Conservation (phyloP, 2,113 vertebrate genomes). For the Brachyhypopomus occidentalis region DNA sequence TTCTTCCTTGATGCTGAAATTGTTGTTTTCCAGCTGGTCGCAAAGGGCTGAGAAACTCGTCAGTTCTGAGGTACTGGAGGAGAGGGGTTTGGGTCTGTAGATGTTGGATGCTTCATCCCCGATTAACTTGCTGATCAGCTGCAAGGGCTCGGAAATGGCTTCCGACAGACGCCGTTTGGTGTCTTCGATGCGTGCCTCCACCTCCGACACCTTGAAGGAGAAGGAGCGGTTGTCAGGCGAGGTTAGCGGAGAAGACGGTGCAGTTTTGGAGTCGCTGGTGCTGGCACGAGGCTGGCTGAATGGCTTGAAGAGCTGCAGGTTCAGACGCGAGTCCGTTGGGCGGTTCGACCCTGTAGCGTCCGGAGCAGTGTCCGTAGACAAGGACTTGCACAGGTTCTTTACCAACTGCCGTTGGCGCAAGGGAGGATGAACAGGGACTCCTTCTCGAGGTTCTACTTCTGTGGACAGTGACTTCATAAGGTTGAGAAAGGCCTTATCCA, state of each 20-base stretch:
- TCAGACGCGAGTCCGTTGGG: conserved; percentile 87
- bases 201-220: conserved; percentile 94
- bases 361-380: conserved; percentile 89
- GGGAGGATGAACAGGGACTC: conserved; percentile 67
- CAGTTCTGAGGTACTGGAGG: conserved; percentile 92
- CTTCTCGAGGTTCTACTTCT: conserved; percentile 90
- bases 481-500: conserved; percentile 83
- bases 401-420: conserved; percentile 89
- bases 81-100: conserved; percentile 89
- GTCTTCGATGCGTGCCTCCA: conserved; percentile 97
- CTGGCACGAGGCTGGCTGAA: conserved; percentile 88
- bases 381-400: conserved; percentile 95
- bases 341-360: conserved; percentile 76
- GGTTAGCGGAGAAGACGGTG: conserved; percentile 91
- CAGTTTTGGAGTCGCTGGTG: conserved; percentile 91
- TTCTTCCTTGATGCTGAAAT: conserved; percentile 96
- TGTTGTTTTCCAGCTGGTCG: conserved; percentile 92
- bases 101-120: conserved; percentile 85
- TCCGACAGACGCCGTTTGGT: conserved; percentile 94
- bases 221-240: conserved; percentile 94
- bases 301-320: conserved; percentile 95
- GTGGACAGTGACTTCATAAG: conserved; percentile 92
- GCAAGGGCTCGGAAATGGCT: conserved; percentile 95
- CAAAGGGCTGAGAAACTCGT: conserved; percentile 83
- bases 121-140: conserved; percentile 97